phyloP scores from a whole-genome alignment of 2,113 vertebrate species.

The Prionailurus viverrinus region DNA sequence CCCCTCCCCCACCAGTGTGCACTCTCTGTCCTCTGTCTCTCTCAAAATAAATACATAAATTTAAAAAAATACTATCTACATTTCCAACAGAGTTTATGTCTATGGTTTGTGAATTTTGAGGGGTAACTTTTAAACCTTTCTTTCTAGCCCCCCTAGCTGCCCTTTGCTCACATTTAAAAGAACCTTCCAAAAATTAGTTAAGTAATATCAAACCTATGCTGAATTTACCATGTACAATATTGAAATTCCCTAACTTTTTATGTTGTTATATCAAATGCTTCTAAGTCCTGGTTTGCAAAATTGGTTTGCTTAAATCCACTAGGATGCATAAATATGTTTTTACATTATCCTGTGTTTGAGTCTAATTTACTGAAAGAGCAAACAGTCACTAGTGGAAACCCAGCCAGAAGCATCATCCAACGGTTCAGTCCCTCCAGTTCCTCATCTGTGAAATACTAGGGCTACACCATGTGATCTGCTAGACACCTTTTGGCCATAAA shows the following conservation, averaged over 20 bases:
- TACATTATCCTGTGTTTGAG: not conserved
- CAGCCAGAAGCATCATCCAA: not conserved
- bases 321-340: not conserved
- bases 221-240: not conserved
- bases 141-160: not conserved
- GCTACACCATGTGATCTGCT: not conserved
- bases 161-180: constrained; percentile 11
- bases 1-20: not conserved
- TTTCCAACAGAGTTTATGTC: not conserved
- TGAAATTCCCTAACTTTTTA: not conserved
- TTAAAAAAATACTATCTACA: not conserved
- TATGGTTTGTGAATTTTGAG: not conserved
- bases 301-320: not conserved
- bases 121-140: constrained; percentile 6
- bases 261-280: not conserved
- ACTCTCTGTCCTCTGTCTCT: not conserved
- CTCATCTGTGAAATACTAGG: not conserved
- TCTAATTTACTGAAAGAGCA: not conserved
- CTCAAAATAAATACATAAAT: not conserved
- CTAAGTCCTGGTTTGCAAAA: constrained; percentile 42
- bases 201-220: constrained; percentile 8
- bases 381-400: not conserved
- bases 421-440: not conserved
- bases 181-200: constrained; percentile 10
- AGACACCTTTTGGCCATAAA: not conserved